Conservation (phyloP, 2,888 invertebrate genomes). For the Zygaena filipendulae region DNA sequence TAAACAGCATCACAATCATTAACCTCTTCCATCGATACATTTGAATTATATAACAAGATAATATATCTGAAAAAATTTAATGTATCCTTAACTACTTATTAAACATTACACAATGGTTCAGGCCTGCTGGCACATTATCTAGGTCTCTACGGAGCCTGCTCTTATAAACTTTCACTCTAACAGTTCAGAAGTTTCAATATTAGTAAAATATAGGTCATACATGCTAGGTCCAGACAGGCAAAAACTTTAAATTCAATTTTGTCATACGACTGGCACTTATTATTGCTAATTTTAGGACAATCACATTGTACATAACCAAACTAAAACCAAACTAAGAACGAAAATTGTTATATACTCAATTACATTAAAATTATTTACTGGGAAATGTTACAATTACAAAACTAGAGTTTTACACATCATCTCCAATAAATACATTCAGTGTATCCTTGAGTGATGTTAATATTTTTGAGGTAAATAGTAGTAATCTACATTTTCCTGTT, state of each 20-base stretch:
- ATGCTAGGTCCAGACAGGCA: conserved; percentile 45
- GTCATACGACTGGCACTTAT: no score
- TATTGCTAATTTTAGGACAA: background rate
- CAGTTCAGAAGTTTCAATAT: conserved; percentile 50
- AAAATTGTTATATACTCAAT: no score
- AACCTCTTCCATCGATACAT: conserved; percentile 58
- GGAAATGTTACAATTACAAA: no score
- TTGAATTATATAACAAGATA: conserved; percentile 70
- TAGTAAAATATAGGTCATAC: conserved; percentile 37
- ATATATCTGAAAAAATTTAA: conserved; percentile 69
- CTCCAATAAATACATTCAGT: no score
- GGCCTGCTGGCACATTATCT: conserved; percentile 45
- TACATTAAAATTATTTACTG: no score
- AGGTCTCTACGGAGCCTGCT: conserved; percentile 37
- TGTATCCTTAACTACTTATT: conserved; percentile 63
- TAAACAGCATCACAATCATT: conserved; percentile 42
- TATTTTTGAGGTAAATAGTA: no score
- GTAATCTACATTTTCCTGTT: conserved; percentile 40
- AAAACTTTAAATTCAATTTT: background rate
- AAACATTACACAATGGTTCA: conserved; percentile 64
- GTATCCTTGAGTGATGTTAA: no score
- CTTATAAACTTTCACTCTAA: conserved; percentile 33
- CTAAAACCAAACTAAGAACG: no score
- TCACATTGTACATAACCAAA: no score
- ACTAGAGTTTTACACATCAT: no score